Evolutionary conservation across 2,888 invertebrate genomes (phyloP).

Genomic region (Cryptophagus acutangulus): DNA sequence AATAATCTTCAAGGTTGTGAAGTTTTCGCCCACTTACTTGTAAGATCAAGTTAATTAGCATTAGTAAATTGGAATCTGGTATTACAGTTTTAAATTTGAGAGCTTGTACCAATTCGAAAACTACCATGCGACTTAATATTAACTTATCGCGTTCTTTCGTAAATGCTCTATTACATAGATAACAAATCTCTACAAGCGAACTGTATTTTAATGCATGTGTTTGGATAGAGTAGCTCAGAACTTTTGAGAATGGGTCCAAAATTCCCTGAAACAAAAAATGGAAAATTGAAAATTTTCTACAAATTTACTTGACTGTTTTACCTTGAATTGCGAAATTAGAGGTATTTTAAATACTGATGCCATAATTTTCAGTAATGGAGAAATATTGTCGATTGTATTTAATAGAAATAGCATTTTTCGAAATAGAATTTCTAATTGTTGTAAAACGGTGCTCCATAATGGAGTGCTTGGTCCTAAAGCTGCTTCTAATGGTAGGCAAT

Average conservation of each 20-base stretch:
- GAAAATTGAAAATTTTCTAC: slow-evolving; percentile 3
- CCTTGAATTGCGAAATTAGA: slow-evolving; percentile 75
- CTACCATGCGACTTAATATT: slow-evolving; percentile 83
- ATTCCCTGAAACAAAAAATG: slow-evolving; percentile 57
- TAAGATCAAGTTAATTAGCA: slow-evolving; percentile 80
- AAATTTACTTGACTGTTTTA: slow-evolving; percentile 37
- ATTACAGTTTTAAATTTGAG: slow-evolving; percentile 91
- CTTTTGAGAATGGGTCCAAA: slow-evolving; percentile 93
- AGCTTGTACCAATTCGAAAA: slow-evolving; percentile 92
- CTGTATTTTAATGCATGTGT: slow-evolving; percentile 76
- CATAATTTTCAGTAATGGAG: slow-evolving; percentile 70
- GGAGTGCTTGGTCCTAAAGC: slow-evolving; percentile 62
- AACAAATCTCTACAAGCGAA: slow-evolving; percentile 80
- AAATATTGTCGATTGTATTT: slow-evolving; percentile 63
- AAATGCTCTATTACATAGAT: slow-evolving; percentile 84
- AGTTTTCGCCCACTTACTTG: slow-evolving; percentile 65
- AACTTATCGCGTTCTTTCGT: slow-evolving; percentile 92
- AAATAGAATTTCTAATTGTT: slow-evolving; percentile 82
- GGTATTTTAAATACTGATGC: slow-evolving; percentile 79
- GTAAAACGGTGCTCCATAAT: slow-evolving; percentile 75
- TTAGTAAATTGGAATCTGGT: slow-evolving; percentile 90
- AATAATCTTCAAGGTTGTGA: too few species aligned
- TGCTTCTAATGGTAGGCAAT: slow-evolving; percentile 82
- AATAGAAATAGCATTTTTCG: slow-evolving; percentile 69
- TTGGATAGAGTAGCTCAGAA: slow-evolving; percentile 88